Evolutionary conservation across 2,113 vertebrate species (phyloP), one percentile per base, ranked within the genome.

Genomic region (Paracyprichromis sp.): DNA sequence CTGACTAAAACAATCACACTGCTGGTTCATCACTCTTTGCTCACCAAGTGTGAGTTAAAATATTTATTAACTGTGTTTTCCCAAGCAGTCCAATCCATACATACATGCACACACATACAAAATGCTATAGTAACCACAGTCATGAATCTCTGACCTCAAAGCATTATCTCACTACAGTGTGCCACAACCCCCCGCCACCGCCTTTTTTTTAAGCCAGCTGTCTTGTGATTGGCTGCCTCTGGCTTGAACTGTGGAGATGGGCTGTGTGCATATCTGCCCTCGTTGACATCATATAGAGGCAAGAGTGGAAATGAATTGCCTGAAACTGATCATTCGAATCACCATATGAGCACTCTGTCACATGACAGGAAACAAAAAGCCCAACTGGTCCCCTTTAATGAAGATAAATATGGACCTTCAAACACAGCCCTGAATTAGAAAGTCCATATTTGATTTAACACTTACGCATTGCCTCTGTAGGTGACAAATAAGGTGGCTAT

Each of bases 1-100:
- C 54, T 31, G 29, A 31, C 29, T 80, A 13, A 66, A 52, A 78
- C 26, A 78, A 31, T 50, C 43, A 29, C 45, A 50, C 43, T 50
- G 24, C 24, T 76, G 26, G 71, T 50, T 93, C 86, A 36, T 89
- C 78, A 63, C 78, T 59, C 43, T 31, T 50, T 78, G 45, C 73
- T 78, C 26, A 78, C 17, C 26, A 50, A 78, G 45, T 50, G 43
- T 50, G 43, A 50, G 43, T 50, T 78, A 31, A 78, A 52, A 78
- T 19, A 29, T 47, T 31, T 47, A 19, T 76, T 17, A 29, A 50
- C 16, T 31, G 10, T 52, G 73, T 34, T 78, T 73, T 73, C 63
- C 11, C 13, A 26, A 73, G 69, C 69, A 73, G 40, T 43, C 38
- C 66, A 24, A 43, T 7, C 36, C 38, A 24, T 71, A 71, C 38